phyloP scores from a whole-genome alignment of 1,140 invertebrate genomes.

The Stenopsyche tienmushanensis region DNA sequence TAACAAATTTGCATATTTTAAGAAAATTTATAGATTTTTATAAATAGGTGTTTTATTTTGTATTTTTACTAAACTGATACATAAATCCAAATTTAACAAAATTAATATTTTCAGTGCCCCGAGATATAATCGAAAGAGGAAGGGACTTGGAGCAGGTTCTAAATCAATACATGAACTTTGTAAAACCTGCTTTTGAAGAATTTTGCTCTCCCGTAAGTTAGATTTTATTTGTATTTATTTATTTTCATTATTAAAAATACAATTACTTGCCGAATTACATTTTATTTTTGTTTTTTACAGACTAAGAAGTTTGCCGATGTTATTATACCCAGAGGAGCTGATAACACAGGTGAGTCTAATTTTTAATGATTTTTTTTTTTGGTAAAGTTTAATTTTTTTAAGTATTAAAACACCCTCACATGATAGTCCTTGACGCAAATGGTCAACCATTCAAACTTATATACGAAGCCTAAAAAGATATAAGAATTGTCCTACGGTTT shows the following conservation, averaged over 20 bases:
- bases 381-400: not conserved
- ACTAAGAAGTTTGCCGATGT: conserved; percentile 99
- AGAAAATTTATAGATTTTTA: too few species aligned
- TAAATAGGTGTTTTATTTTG: too few species aligned
- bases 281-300: conserved; percentile 53
- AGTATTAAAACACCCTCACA: too few species aligned
- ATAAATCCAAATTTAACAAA: too few species aligned
- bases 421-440: too few species aligned
- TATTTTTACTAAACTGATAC: too few species aligned
- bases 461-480: too few species aligned
- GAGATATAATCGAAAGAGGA: conserved; percentile 92
- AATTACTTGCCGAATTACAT: not conserved
- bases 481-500: too few species aligned
- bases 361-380: conserved; percentile 1
- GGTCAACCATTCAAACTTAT: too few species aligned
- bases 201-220: conserved; percentile 92
- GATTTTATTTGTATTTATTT: conserved; percentile 5
- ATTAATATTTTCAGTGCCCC: conserved; percentile 68
- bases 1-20: too few species aligned
- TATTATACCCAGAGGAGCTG: conserved; percentile 95
- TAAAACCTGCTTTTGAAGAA: conserved; percentile 99
- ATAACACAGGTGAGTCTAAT: conserved; percentile 82
- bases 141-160: conserved; percentile 92
- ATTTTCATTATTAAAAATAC: not conserved
- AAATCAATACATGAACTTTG: conserved; percentile 95